Evolutionary conservation across 2,888 invertebrate species (phyloP).

Genomic region (Siphlonurus alternatus): DNA sequence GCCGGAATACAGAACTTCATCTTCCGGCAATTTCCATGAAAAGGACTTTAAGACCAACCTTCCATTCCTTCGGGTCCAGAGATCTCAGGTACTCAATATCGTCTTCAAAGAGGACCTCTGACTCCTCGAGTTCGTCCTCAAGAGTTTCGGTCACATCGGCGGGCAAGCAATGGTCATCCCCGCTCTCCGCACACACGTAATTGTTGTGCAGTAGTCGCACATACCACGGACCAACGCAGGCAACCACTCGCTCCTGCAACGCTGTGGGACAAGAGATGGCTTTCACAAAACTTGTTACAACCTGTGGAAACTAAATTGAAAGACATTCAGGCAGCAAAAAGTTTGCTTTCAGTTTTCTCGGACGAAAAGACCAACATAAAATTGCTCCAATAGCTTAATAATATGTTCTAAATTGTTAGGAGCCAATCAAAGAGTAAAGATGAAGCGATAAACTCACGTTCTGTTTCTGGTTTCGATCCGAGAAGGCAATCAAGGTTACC

Average conservation of each 20-base stretch:
- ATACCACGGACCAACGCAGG: neutral
- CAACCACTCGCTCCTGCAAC: neutral
- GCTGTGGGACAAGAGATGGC: neutral
- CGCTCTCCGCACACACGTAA: neutral
- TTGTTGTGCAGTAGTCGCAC: neutral
- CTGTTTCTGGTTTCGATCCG: neutral
- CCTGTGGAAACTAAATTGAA: no score
- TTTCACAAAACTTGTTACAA: no score
- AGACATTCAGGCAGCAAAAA: no score
- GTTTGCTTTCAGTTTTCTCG: no score
- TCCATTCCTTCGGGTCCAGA: slow-evolving; percentile 93
- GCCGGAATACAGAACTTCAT: no score
- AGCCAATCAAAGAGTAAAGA: no score
- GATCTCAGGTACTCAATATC: slow-evolving; percentile 71
- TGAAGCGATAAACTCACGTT: neutral
- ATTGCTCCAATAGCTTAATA: no score
- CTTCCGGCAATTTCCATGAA: no score
- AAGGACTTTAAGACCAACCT: slow-evolving; percentile 33
- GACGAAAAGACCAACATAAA: no score
- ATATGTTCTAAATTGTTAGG: no score
- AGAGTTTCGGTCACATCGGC: neutral
- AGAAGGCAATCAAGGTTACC: neutral
- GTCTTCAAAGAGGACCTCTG: slow-evolving; percentile 31
- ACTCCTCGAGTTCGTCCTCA: neutral
- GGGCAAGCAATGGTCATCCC: neutral